phyloP scores from a whole-genome alignment of 2,888 invertebrate genomes.

The Orchesella flavescens region DNA sequence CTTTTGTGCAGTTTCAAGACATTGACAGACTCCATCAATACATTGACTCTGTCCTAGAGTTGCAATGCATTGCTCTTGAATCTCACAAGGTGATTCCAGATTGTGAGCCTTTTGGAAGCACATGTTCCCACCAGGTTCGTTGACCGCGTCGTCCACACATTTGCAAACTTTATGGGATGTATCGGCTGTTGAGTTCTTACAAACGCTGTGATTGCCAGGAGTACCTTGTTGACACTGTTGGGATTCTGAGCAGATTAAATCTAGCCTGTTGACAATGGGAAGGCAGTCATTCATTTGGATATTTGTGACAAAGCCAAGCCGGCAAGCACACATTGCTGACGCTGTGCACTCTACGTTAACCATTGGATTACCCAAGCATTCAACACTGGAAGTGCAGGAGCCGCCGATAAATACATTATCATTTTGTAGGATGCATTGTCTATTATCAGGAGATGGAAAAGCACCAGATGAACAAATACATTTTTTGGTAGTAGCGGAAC shows the following conservation, averaged over 20 bases:
- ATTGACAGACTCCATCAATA: not conserved
- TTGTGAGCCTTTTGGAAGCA: not conserved
- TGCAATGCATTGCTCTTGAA: not conserved
- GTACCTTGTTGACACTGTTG: not conserved
- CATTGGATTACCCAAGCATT: no score
- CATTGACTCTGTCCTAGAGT: not conserved
- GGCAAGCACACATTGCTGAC: not conserved
- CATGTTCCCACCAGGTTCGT: not conserved
- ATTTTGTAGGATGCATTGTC: no score
- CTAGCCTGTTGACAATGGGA: not conserved
- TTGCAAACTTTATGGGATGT: not conserved
- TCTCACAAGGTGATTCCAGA: not conserved
- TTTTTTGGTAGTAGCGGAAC: no score
- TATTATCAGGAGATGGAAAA: no score
- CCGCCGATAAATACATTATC: no score
- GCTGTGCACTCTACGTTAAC: not conserved
- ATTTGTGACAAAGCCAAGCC: not conserved
- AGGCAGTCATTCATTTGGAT: not conserved
- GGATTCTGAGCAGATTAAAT: not conserved
- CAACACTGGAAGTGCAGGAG: no score
- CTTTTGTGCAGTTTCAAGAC: not conserved
- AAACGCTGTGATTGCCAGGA: not conserved
- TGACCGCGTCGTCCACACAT: not conserved
- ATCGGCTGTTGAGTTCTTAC: not conserved
- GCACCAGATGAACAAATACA: no score